Percentiles rank a stretch among this genome's conserved stretches.
Evolutionary conservation across 2,797 vertebrate species (phyloP).

Genomic region (Hydrophis major): DNA sequence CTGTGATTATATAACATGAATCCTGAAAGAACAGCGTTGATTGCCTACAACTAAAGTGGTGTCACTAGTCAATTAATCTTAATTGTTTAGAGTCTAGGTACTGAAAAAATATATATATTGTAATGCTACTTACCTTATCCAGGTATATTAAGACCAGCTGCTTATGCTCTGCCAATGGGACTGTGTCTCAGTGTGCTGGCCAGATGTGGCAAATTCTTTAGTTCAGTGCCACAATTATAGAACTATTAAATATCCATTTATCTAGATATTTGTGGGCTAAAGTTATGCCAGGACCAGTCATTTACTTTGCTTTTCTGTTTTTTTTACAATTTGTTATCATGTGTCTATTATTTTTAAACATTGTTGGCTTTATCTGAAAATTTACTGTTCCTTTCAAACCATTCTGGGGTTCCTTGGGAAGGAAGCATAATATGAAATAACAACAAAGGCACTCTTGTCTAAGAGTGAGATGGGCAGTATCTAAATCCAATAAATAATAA

Average conservation of each 20-base stretch:
- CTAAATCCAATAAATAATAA: not conserved
- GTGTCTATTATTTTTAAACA: not conserved
- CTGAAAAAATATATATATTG: not conserved
- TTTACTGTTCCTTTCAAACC: not conserved
- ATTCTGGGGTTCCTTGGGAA: not conserved
- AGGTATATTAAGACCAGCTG: not conserved
- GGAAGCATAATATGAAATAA: not conserved
- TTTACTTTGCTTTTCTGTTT: not conserved
- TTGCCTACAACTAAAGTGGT: not conserved
- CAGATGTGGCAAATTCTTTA: not conserved
- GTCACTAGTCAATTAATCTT: not conserved
- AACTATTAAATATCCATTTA: not conserved
- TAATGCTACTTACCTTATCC: not conserved
- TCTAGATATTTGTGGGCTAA: not conserved
- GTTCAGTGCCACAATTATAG: not conserved
- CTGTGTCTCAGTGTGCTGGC: not conserved
- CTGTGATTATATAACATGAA: not conserved
- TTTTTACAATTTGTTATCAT: not conserved
- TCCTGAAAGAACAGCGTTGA: not conserved
- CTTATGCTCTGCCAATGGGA: not conserved
- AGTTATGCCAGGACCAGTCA: not conserved
- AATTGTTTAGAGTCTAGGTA: not conserved
- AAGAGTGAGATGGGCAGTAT: not conserved
- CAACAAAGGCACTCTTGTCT: not conserved
- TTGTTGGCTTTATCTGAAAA: not conserved